Conservation (phyloP, 2,797 vertebrate genomes). For the Takifugu ocellatus region DNA sequence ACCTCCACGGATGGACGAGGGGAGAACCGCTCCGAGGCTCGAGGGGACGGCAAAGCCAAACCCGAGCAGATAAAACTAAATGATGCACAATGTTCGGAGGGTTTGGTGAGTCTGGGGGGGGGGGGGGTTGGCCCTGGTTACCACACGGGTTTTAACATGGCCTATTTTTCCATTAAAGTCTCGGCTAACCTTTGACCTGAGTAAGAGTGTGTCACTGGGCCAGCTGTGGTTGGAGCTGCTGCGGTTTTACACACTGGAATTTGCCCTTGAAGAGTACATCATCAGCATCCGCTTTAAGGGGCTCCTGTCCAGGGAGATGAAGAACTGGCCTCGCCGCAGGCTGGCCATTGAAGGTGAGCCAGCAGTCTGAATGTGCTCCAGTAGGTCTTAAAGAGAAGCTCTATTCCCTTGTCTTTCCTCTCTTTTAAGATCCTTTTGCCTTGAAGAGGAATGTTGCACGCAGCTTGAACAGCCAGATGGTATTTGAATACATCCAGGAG, state of each 20-base stretch:
- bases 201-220: slow-evolving; percentile 80
- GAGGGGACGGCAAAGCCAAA: slow-evolving; percentile 79
- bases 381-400: background rate
- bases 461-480: slow-evolving; percentile 98
- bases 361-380: background rate
- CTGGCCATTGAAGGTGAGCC: slow-evolving; percentile 93
- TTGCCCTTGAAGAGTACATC: slow-evolving; percentile 92
- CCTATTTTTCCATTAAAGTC: slow-evolving; percentile 64
- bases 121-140: background rate
- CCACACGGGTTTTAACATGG: background rate
- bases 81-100: slow-evolving; percentile 68
- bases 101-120: slow-evolving; percentile 78
- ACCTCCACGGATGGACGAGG: slow-evolving; percentile 79
- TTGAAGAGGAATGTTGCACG: slow-evolving; percentile 96
- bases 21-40: slow-evolving; percentile 78
- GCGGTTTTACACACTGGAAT: slow-evolving; percentile 97
- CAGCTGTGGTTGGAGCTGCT: slow-evolving; percentile 95
- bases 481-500: slow-evolving; percentile 97
- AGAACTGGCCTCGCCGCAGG: slow-evolving; percentile 96
- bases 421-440: slow-evolving; percentile 86
- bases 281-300: slow-evolving; percentile 93
- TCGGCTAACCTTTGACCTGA: slow-evolving; percentile 74
- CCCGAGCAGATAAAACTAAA: slow-evolving; percentile 76
- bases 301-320: slow-evolving; percentile 87
- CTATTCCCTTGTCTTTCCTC: slow-evolving; percentile 6